These are phyloP conservation scores for Notospermus geniculatus DNA, from an alignment of 1,140 invertebrate species.

Conservation along the genomic window DNA sequence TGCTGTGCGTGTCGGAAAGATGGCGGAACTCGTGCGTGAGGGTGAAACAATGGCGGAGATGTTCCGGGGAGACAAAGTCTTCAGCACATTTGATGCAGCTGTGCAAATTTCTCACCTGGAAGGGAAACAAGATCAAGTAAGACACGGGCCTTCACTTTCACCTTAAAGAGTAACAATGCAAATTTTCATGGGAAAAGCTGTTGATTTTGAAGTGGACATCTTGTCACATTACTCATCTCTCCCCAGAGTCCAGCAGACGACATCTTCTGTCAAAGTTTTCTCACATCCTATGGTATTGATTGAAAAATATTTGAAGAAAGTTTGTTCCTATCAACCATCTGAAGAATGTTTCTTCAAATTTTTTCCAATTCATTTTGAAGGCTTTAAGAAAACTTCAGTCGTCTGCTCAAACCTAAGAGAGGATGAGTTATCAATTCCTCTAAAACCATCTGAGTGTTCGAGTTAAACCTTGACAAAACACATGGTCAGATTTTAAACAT, in stretches of 20 bases:
- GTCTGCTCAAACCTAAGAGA: background rate
- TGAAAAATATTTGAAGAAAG: no score
- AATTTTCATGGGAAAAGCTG: slow-evolving; percentile 4
- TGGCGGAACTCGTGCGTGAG: slow-evolving; percentile 93
- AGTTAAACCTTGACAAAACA: slow-evolving; percentile 86
- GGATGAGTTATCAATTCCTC: slow-evolving; percentile 70
- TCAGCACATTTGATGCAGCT: slow-evolving; percentile 98
- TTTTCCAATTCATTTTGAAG: no score
- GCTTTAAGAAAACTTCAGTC: background rate
- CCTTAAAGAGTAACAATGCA: no score
- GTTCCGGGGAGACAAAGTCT: slow-evolving; percentile 97
- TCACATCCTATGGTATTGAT: no score
- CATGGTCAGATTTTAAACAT: slow-evolving; percentile 96
- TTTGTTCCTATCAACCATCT: no score
- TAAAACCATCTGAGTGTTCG: slow-evolving; percentile 89
- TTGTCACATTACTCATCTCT: no score
- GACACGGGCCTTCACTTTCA: no score
- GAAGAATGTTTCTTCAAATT: no score
- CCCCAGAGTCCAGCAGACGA: no score
- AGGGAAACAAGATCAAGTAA: no score
- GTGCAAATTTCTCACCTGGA: slow-evolving; percentile 85
- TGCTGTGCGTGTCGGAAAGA: slow-evolving; percentile 92
- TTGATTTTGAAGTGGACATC: no score
- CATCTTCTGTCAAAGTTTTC: no score
- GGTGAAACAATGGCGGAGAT: slow-evolving; percentile 93